Evolutionary conservation across 2,888 invertebrate species (phyloP).

Genomic region (Autographa pulchrina): DNA sequence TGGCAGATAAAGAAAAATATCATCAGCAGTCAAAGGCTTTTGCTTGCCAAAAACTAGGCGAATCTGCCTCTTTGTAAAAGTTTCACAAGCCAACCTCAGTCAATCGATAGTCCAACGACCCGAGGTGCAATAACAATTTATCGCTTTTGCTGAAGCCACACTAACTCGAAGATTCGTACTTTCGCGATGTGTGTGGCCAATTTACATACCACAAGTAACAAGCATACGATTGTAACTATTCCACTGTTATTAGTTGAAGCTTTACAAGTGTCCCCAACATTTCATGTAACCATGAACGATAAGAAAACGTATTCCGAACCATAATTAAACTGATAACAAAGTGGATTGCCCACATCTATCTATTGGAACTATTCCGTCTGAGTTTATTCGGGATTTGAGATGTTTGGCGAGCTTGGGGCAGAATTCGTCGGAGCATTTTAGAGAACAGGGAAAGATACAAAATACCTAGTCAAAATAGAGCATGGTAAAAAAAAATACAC

Average conservation of each 20-base stretch:
- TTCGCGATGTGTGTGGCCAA: neutral
- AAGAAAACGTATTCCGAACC: slow-evolving; percentile 66
- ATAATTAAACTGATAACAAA: slow-evolving; percentile 70
- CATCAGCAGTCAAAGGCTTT: slow-evolving; percentile 13
- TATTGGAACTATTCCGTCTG: slow-evolving; percentile 40
- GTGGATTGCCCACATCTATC: slow-evolving; percentile 55
- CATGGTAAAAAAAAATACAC: slow-evolving; percentile 46
- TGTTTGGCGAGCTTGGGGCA: slow-evolving; percentile 32
- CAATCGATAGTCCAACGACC: slow-evolving; percentile 78
- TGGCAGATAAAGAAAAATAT: slow-evolving; percentile 4
- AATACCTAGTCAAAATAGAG: neutral
- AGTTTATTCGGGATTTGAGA: slow-evolving; percentile 32
- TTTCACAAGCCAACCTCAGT: slow-evolving; percentile 38
- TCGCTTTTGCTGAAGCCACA: slow-evolving; percentile 56
- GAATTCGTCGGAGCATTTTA: neutral
- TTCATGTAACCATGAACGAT: slow-evolving; percentile 41
- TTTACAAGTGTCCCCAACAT: neutral
- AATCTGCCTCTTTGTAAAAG: slow-evolving; percentile 29
- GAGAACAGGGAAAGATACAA: neutral
- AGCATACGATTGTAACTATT: neutral
- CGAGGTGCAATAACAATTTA: slow-evolving; percentile 69
- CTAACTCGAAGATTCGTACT: neutral
- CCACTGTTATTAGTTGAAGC: neutral
- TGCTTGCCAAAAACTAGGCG: slow-evolving; percentile 40
- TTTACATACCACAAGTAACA: neutral